Evolutionary conservation across 1,140 invertebrate species (phyloP).

Genomic region (Meteorus sp.): DNA sequence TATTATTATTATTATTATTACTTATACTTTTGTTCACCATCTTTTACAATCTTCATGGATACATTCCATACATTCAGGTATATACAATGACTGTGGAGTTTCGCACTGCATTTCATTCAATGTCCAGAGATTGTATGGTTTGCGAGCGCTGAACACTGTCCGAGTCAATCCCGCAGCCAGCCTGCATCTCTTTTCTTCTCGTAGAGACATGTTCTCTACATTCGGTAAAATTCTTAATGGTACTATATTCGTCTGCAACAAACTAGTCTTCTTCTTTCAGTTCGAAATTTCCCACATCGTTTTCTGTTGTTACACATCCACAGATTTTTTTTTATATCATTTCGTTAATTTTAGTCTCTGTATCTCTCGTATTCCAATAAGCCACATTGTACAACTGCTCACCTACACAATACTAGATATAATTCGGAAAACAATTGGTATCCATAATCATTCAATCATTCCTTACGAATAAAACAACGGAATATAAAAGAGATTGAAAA

Average conservation of each 20-base stretch:
- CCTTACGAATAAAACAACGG: too few relatives aligned
- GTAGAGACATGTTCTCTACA: neutral
- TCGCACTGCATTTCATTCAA: conserved; percentile 58
- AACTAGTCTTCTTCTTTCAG: neutral
- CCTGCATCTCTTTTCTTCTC: conserved; percentile 39
- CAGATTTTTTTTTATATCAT: too few relatives aligned
- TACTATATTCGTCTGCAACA: neutral
- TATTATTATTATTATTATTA: conserved; percentile 15
- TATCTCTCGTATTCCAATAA: too few relatives aligned
- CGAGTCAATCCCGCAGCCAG: too few relatives aligned
- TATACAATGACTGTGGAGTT: conserved; percentile 56
- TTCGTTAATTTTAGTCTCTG: too few relatives aligned
- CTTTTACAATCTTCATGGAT: conserved; percentile 28
- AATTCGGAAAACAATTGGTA: too few relatives aligned
- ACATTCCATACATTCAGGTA: conserved; percentile 52
- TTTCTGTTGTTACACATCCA: too few relatives aligned
- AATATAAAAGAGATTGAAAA: neutral
- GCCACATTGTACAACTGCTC: too few relatives aligned
- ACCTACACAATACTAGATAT: too few relatives aligned
- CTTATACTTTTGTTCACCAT: conserved; percentile 2
- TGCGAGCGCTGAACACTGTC: too few relatives aligned
- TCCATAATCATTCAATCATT: too few relatives aligned
- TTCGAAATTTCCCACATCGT: too few relatives aligned
- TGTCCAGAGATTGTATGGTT: conserved; percentile 58
- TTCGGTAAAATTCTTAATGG: neutral